Conservation (phyloP, 2,797 vertebrate genomes). For the Merluccius polli region DNA sequence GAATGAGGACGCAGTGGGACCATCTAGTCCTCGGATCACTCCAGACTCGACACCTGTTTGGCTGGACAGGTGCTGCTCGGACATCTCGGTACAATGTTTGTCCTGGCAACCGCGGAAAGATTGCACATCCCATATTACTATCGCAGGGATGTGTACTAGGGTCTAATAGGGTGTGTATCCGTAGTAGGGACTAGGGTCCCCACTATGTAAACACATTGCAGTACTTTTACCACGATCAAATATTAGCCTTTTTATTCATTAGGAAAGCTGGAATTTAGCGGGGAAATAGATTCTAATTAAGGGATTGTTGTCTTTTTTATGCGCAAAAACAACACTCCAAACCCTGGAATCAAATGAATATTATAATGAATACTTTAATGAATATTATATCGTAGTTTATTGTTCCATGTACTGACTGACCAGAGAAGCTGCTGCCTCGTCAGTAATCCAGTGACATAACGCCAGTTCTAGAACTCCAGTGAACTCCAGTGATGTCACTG, state of each 20-base stretch:
- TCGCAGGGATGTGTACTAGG: neutral
- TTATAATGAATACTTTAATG: neutral
- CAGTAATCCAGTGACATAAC: too few relatives aligned
- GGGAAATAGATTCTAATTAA: slow-evolving; percentile 13
- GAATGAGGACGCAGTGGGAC: neutral
- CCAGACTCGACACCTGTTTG: neutral
- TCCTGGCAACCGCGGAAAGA: slow-evolving; percentile 33
- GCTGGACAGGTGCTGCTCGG: neutral
- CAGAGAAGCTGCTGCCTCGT: slow-evolving; percentile 55
- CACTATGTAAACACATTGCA: neutral
- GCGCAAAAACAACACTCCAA: slow-evolving; percentile 54
- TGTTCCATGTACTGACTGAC: slow-evolving; percentile 39
- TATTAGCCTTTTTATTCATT: slow-evolving; percentile 34
- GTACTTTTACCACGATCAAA: slow-evolving; percentile 13
- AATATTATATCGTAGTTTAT: slow-evolving; percentile 48
- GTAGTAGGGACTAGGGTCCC: neutral
- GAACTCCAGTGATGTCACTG: neutral
- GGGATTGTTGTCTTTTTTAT: slow-evolving; percentile 20
- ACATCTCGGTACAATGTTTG: slow-evolving; percentile 14
- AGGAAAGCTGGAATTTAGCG: slow-evolving; percentile 27
- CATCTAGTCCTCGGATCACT: neutral
- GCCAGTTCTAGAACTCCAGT: slow-evolving; percentile 39
- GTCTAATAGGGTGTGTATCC: too few relatives aligned
- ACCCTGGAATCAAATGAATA: slow-evolving; percentile 33
- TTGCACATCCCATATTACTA: slow-evolving; percentile 32